A percentile compares a stretch with the other conserved stretches of the same genome.
These are phyloP conservation scores for Macropodus opercularis DNA, from an alignment of 2,797 vertebrate genomes.

Conservation along the genomic window DNA sequence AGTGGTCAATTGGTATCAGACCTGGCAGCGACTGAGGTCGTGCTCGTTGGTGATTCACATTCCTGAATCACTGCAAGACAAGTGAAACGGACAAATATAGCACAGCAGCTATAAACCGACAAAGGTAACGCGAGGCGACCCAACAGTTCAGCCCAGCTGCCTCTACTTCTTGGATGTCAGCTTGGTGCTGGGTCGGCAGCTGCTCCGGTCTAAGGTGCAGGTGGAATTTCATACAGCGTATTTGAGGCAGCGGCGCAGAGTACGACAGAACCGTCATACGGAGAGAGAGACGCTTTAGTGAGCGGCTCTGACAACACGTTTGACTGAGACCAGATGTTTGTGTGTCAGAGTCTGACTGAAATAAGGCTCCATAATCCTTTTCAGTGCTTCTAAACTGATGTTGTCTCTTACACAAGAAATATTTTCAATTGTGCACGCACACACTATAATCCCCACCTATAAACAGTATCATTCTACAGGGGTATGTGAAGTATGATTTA, in stretches of 20 bases:
- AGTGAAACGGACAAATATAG: too few relatives aligned
- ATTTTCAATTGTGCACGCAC: conserved; percentile 10
- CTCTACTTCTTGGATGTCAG: too few relatives aligned
- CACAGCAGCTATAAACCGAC: too few relatives aligned
- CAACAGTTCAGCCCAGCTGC: too few relatives aligned
- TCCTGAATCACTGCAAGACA: too few relatives aligned
- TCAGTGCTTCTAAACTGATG: neutral
- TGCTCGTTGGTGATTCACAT: too few relatives aligned
- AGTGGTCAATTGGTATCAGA: too few relatives aligned
- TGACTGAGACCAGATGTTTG: conserved; percentile 16
- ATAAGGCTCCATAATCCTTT: conserved; percentile 7
- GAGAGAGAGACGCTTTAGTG: neutral
- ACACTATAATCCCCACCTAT: conserved; percentile 9
- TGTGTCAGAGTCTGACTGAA: conserved; percentile 10
- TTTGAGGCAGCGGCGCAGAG: neutral
- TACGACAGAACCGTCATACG: neutral
- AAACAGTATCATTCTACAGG: conserved; percentile 36
- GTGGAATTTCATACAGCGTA: too few relatives aligned
- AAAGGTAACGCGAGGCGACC: too few relatives aligned
- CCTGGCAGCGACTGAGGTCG: too few relatives aligned
- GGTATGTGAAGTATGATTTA: conserved; percentile 58
- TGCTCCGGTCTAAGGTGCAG: too few relatives aligned
- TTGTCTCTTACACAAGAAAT: conserved; percentile 13
- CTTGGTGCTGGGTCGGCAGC: too few relatives aligned
- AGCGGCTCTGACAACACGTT: conserved; percentile 1